Evolutionary conservation across 1,140 invertebrate genomes (phyloP).

Genomic region (Lordiphosa stackelbergi): DNA sequence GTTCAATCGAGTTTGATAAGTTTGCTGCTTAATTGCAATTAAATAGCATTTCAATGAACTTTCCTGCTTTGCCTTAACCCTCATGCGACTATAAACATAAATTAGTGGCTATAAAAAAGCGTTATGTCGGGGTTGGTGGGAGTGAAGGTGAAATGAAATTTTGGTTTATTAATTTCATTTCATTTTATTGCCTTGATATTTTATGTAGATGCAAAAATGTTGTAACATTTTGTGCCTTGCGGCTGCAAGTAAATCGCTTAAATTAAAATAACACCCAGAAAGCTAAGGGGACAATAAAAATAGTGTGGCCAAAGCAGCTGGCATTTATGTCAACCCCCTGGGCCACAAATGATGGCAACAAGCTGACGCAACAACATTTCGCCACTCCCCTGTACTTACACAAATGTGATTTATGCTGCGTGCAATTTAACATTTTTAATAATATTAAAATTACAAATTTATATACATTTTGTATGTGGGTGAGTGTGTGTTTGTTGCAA

Average conservation of each 20-base stretch:
- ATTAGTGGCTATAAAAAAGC: conserved; percentile 13
- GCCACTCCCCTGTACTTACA: conserved; percentile 3
- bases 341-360: conserved; percentile 46
- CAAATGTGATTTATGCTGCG: conserved; percentile 68
- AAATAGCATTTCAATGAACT: conserved; percentile 20
- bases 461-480: conserved; percentile 24
- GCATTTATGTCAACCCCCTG: conserved; percentile 50
- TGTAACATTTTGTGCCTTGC: conserved; percentile 40
- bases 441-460: conserved; percentile 74
- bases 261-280: conserved; percentile 62
- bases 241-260: conserved; percentile 62
- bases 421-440: conserved; percentile 72
- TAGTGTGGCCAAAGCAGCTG: conserved; percentile 69
- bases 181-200: conserved; percentile 38
- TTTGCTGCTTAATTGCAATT: conserved; percentile 20
- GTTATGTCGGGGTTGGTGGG: background rate
- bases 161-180: conserved; percentile 32
- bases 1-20: conserved; percentile 9
- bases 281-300: conserved; percentile 61
- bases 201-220: conserved; percentile 31
- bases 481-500: conserved; percentile 31
- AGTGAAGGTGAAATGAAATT: conserved; percentile 11
- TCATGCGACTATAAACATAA: conserved; percentile 9
- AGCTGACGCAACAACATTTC: conserved; percentile 45
- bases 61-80: conserved; percentile 3